Evolutionary conservation across 2,113 vertebrate genomes (phyloP), one percentile per base, ranked within the genome.

Genomic region (Athene cunicularia): DNA sequence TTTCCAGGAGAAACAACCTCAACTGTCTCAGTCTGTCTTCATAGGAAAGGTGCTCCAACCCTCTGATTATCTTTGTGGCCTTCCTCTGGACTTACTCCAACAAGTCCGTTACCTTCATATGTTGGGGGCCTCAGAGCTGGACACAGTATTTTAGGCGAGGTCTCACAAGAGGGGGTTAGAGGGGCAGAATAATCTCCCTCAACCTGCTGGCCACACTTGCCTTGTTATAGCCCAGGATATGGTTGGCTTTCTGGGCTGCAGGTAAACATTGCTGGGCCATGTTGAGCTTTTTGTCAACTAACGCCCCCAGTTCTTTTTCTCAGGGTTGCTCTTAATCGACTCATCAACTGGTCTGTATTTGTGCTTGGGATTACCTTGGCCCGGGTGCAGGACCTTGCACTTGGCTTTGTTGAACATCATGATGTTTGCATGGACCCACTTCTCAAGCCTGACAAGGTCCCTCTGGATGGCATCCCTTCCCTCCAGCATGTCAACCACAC

Each of bases 111-210:
- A 32, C 12, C 12, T 33, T 52, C 8, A 33, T 50, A 24, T 43
- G 12, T 7, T 75, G 32, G 26, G 47, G 47, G 18, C 6, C 30
- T 22, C 60, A 37, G 41, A 60, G 5, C 17, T 58, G 32, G 22
- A 43, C 17, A 23, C 35, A 52, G 11, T 19, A 37, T 2, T 37
- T 9, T 15, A 27, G 43, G 27, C 5, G 4, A 4, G 2, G 2
- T 71, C 35, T 43, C 24, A 56, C 7, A 2, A 37, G 49, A 39
- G 30, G 2, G 33, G 49, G 30, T 26, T 23, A 22, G 3, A 63
- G 24, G 3, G 14, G 17, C 17, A 35, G 9, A 35, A 71, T 50
- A 9, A 11, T n/a, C 35, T 63, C 35, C 12, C 11, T 71, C 0
- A 0, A 24, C 21, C 35, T 50, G 21, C 8, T 62, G 26, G 14